Evolutionary conservation across 1,140 invertebrate genomes (phyloP).

Genomic region (Diorhabda carinulata): DNA sequence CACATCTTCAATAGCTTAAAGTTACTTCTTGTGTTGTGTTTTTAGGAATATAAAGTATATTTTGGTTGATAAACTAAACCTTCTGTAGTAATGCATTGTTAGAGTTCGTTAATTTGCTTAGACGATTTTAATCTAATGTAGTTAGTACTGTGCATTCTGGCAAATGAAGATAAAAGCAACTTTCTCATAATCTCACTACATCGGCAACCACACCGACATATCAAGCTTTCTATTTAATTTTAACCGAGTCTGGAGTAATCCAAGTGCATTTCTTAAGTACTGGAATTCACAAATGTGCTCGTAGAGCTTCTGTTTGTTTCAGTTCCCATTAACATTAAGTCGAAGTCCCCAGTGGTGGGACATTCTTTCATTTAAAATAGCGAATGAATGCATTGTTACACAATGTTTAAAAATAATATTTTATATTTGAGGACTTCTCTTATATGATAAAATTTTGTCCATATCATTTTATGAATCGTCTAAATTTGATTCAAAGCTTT

Average conservation of each 20-base stretch:
- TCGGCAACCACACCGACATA: background rate
- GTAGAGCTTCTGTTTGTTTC: background rate
- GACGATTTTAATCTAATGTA: background rate
- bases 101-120: too few species aligned
- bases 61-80: too few species aligned
- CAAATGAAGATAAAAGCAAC: background rate
- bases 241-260: background rate
- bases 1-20: too few species aligned
- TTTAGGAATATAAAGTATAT: too few species aligned
- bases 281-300: background rate
- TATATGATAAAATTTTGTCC: too few species aligned
- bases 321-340: background rate
- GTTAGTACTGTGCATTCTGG: background rate
- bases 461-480: too few species aligned
- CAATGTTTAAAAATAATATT: too few species aligned
- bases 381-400: too few species aligned
- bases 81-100: too few species aligned
- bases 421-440: too few species aligned
- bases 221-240: constrained; percentile 1
- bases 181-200: background rate
- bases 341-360: background rate
- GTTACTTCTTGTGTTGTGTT: too few species aligned
- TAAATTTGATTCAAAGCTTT: too few species aligned
- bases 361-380: background rate
- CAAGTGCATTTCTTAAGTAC: constrained; percentile 1